Evolutionary conservation across 2,113 vertebrate genomes (phyloP), one percentile per base, ranked within the genome.

Genomic region (Microtus ochrogaster): DNA sequence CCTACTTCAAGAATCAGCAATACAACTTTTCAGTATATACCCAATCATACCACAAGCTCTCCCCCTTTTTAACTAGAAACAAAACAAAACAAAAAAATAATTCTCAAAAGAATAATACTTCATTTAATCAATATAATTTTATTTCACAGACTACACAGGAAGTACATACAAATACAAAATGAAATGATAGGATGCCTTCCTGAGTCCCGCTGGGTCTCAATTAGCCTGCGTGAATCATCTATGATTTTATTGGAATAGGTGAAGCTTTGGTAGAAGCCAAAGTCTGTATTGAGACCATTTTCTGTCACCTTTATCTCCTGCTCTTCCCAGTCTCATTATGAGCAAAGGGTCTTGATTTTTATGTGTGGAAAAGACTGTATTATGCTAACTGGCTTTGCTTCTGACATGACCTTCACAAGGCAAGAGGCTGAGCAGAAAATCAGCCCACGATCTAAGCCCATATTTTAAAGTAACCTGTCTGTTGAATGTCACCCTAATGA

Each of bases 241-340:
- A 14, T 3, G 39, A 22, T 10, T 47, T 41, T 73, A 84, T 5
- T 44, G 0, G 47, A 89, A 74, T 16, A 1, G 14, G 5, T 0
- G 1, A 68, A 19, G 14, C 7, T 52, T 84, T 82, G 28, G 19
- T 30, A 70, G 79, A 87, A 36, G 10, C 1, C 39, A 19, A 88
- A 14, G 21, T 3, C 0, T 24, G 41, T 49, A n/a, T 6, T 30
- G 44, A 83, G 17, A 19, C 2, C 11, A 17, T 19, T 10, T 24
- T n/a, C 4, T 17, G 30, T 78, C 16, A 4, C 0, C 0, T 12
- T 4, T 1, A 5, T 81, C 3, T 12, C 21, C 16, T 55, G 16
- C 4, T 72, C 12, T 2, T 14, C 7, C 8, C 1, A 5, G 0
- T 1, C 33, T 24, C 10, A 12, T 63, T 12, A 49, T 39, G 11